Evolutionary conservation across 2,797 vertebrate genomes (phyloP).

Genomic region (Novumbra hubbsi): DNA sequence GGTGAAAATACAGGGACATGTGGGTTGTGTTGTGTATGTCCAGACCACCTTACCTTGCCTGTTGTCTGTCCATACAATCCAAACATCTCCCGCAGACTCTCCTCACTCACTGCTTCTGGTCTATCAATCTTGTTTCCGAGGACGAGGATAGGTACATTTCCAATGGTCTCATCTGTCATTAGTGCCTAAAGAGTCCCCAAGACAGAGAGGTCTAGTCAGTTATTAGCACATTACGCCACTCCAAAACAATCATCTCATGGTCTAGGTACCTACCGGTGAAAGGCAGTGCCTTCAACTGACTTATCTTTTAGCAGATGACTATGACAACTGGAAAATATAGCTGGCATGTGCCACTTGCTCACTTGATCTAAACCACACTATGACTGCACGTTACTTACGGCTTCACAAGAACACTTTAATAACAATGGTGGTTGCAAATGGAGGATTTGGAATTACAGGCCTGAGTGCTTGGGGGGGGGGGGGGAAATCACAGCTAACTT

Average conservation of each 20-base stretch:
- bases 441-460: no score
- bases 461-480: no score
- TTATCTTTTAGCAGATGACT: not conserved
- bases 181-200: constrained; percentile 74
- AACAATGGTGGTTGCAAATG: no score
- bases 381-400: no score
- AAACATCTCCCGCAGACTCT: constrained; percentile 86
- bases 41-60: constrained; percentile 81
- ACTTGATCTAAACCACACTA: no score
- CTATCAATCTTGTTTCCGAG: constrained; percentile 98
- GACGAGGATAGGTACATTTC: constrained; percentile 96
- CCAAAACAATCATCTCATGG: not conserved
- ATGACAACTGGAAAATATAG: no score
- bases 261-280: not conserved
- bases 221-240: not conserved
- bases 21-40: no score
- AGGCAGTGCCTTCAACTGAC: not conserved
- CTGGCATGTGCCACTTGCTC: no score
- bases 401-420: no score
- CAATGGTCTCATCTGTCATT: constrained; percentile 97
- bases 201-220: not conserved
- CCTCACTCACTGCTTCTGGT: constrained; percentile 94
- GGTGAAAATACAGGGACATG: no score
- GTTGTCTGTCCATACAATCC: constrained; percentile 95
- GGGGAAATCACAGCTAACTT: no score